A percentile compares a stretch with the other conserved stretches of the same genome.
Evolutionary conservation across 2,888 invertebrate genomes (phyloP).

Genomic region (Eumacrocentrus americanus): DNA sequence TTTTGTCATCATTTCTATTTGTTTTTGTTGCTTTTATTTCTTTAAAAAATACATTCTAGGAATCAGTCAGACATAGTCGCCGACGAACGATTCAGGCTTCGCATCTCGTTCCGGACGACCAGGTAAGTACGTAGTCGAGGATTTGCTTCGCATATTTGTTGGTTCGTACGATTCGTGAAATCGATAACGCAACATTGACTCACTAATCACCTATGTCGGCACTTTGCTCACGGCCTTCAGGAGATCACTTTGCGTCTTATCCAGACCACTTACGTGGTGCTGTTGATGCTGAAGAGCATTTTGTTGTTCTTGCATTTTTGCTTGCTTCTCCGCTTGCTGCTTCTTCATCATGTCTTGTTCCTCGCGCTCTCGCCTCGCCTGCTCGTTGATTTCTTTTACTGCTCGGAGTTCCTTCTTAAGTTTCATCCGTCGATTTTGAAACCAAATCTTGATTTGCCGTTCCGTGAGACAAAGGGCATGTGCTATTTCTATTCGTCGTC

Average conservation of each 20-base stretch:
- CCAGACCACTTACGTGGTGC: constrained; percentile 76
- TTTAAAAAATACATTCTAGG: constrained; percentile 57
- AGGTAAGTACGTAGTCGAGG: constrained; percentile 59
- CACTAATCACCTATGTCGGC: constrained; percentile 70
- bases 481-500: constrained; percentile 96
- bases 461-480: constrained; percentile 95
- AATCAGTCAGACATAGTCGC: constrained; percentile 55
- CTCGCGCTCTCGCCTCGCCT: constrained; percentile 87
- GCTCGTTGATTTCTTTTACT: constrained; percentile 94
- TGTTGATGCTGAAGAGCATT: constrained; percentile 73
- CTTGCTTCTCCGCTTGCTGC: constrained; percentile 87
- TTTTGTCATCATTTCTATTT: constrained; percentile 22
- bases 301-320: constrained; percentile 78
- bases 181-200: neutral
- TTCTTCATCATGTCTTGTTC: constrained; percentile 91
- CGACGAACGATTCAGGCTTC: constrained; percentile 25
- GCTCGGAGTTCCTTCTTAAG: constrained; percentile 94
- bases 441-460: constrained; percentile 96
- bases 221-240: constrained; percentile 79
- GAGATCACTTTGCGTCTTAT: constrained; percentile 76
- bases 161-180: constrained; percentile 1
- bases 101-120: constrained; percentile 42
- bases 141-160: constrained; percentile 35
- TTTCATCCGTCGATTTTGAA: constrained; percentile 96
- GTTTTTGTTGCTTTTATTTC: constrained; percentile 25